Evolutionary conservation across 2,113 vertebrate genomes (phyloP).

Genomic region (Elephantulus edwardii): DNA sequence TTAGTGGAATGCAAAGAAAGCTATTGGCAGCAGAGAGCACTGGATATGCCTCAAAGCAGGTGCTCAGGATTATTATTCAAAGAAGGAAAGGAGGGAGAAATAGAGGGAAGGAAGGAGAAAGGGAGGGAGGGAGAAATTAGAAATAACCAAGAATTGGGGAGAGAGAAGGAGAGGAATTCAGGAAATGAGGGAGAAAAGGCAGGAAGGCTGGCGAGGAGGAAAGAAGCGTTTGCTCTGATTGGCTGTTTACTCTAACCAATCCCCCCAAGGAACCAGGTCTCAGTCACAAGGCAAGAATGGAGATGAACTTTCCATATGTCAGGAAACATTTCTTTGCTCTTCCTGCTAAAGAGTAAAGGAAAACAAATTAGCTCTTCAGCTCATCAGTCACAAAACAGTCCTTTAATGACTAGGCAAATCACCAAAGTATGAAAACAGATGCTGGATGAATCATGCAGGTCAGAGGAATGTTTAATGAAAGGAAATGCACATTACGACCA

Average conservation of each 20-base stretch:
- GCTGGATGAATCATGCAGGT: conserved; percentile 7
- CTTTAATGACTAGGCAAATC: conserved; percentile 30
- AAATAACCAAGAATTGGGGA: too few relatives aligned
- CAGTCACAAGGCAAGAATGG: neutral
- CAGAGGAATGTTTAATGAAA: neutral
- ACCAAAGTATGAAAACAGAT: conserved; percentile 14
- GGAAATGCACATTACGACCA: neutral
- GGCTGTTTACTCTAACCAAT: neutral
- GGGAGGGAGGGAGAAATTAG: too few relatives aligned
- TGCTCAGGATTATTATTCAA: neutral
- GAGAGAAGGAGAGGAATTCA: too few relatives aligned
- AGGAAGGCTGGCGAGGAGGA: fast-evolving
- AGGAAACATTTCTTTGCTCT: conserved; percentile 28
- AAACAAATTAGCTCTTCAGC: conserved; percentile 56
- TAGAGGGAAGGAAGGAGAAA: fast-evolving
- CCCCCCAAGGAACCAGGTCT: neutral
- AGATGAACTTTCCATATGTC: neutral
- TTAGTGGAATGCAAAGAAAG: too few relatives aligned
- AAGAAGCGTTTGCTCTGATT: too few relatives aligned
- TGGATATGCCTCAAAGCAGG: neutral
- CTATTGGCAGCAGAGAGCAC: neutral
- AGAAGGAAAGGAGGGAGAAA: fast-evolving
- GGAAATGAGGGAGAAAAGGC: neutral
- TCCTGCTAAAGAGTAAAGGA: conserved; percentile 27
- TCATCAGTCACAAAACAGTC: conserved; percentile 27